phyloP scores from a whole-genome alignment of 2,797 vertebrate species.

The Mastacembelus armatus region DNA sequence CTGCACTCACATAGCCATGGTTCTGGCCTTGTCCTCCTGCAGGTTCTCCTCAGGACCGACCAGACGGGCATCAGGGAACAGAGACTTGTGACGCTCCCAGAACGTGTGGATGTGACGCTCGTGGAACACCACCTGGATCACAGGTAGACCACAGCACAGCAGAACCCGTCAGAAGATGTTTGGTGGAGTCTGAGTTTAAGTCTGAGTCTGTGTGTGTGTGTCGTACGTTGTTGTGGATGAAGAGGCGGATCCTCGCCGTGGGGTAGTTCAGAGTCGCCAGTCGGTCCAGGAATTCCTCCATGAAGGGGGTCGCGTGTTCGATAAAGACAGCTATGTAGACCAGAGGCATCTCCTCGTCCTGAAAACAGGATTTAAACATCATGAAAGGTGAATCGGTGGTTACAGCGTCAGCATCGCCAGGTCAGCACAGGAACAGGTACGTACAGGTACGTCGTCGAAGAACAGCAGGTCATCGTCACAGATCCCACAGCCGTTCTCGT shows the following conservation, averaged over 20 bases:
- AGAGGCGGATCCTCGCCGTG: slow-evolving; percentile 78
- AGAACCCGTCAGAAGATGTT: neutral
- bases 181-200: neutral
- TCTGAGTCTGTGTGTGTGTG: neutral
- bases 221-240: slow-evolving; percentile 89
- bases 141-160: fast-evolving
- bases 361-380: neutral
- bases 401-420: fast-evolving
- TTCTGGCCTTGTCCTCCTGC: slow-evolving; percentile 83
- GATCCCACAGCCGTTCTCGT: slow-evolving; percentile 85
- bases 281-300: slow-evolving; percentile 88
- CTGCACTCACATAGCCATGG: slow-evolving; percentile 88
- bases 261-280: slow-evolving; percentile 87
- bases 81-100: slow-evolving; percentile 80
- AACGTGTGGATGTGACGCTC: slow-evolving; percentile 86
- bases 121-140: slow-evolving; percentile 87
- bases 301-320: slow-evolving; percentile 88
- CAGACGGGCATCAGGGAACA: slow-evolving; percentile 80
- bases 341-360: slow-evolving; percentile 86
- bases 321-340: slow-evolving; percentile 88
- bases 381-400: fast-evolving
- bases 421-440: fast-evolving
- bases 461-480: slow-evolving; percentile 83
- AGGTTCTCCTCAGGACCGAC: slow-evolving; percentile 91
- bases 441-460: slow-evolving; percentile 60